Evolutionary conservation across 1,140 invertebrate genomes (phyloP).

Genomic region (Reticulitermes speratus): DNA sequence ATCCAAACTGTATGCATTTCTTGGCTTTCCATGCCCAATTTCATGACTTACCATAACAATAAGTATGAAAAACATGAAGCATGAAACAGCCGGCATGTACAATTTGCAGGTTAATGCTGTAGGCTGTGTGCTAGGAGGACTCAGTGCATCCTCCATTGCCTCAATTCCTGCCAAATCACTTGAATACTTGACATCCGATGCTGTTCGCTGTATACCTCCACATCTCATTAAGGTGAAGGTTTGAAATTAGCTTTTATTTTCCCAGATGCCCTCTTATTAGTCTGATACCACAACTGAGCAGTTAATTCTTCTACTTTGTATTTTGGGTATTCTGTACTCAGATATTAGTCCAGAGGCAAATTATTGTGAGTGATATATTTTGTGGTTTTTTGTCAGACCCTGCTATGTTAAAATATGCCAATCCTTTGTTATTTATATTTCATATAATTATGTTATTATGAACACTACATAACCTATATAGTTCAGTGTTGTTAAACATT

Average conservation of each 20-base stretch:
- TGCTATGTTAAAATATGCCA: too few species aligned
- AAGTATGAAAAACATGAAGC: too few species aligned
- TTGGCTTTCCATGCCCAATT: too few species aligned
- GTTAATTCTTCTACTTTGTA: background rate
- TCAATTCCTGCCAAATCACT: background rate
- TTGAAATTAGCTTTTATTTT: background rate
- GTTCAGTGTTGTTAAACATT: too few species aligned
- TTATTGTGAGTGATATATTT: too few species aligned
- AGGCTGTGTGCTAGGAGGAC: conserved; percentile 23
- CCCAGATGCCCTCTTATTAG: background rate
- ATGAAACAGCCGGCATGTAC: background rate
- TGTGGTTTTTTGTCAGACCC: background rate
- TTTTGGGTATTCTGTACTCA: background rate
- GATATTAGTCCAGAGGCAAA: background rate
- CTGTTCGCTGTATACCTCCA: background rate
- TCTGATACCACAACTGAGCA: background rate
- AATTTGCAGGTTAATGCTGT: background rate
- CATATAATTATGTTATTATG: too few species aligned
- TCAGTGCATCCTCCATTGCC: background rate
- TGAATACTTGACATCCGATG: background rate
- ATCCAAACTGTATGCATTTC: too few species aligned
- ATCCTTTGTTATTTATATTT: too few species aligned
- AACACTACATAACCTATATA: too few species aligned
- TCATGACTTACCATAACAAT: too few species aligned
- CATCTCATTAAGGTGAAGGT: background rate